Percentiles rank a stretch among this genome's conserved stretches.
phyloP scores from a whole-genome alignment of 2,113 vertebrate genomes.

The Vicugna pacos region DNA sequence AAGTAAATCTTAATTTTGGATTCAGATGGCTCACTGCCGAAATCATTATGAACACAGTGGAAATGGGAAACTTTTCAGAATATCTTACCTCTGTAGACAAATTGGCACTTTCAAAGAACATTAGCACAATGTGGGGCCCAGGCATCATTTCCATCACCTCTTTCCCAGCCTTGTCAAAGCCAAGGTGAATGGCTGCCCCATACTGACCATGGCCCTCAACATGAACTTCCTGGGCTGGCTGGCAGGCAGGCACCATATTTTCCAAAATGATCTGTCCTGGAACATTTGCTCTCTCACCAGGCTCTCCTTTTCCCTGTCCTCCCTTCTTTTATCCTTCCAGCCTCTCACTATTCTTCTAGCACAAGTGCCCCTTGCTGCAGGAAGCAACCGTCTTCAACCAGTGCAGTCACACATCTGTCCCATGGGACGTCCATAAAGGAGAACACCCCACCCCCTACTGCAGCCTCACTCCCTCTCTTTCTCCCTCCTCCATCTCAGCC shows the following conservation, averaged over 20 bases:
- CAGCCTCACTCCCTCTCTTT: neutral
- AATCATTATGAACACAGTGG: slow-evolving; percentile 48
- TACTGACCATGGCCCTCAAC: slow-evolving; percentile 1
- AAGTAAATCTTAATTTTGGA: slow-evolving; percentile 76
- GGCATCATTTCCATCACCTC: neutral
- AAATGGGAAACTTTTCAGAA: slow-evolving; percentile 62
- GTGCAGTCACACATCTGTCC: neutral
- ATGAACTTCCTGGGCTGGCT: slow-evolving; percentile 69
- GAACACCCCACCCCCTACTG: accelerated
- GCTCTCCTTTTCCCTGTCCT: slow-evolving; percentile 43
- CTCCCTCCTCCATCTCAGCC: neutral
- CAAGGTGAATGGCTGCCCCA: neutral
- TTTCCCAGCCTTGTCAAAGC: neutral
- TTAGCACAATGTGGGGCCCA: neutral
- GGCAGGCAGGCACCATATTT: slow-evolving; percentile 32
- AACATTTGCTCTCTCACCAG: slow-evolving; percentile 78
- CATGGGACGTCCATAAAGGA: neutral
- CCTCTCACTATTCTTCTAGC: slow-evolving; percentile 22
- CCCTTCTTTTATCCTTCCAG: neutral
- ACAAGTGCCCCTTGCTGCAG: neutral
- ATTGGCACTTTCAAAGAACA: slow-evolving; percentile 20
- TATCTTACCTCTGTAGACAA: slow-evolving; percentile 58
- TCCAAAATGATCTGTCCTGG: slow-evolving; percentile 55
- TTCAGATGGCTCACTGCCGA: slow-evolving; percentile 59
- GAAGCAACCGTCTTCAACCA: neutral